Percentiles rank a stretch among this genome's conserved stretches.
Evolutionary conservation across 30 jellyfish, hydroid and myxozoan genomes (phyloP).

Genomic region (Aurelia aurita complex sp. Pacific): DNA sequence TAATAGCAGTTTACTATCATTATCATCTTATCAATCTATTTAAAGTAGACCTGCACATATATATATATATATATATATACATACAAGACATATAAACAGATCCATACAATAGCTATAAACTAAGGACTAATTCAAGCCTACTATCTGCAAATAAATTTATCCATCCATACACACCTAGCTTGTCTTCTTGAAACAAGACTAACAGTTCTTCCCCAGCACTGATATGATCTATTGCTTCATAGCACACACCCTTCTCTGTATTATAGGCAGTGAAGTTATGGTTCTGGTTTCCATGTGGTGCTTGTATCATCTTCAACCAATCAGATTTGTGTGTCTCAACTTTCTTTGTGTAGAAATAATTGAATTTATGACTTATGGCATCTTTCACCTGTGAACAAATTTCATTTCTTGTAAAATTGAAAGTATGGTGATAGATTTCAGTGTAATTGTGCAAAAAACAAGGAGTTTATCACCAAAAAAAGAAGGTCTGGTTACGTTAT

Average conservation of each 20-base stretch:
- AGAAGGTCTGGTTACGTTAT: too few species aligned
- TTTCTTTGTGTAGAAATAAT: conserved; percentile 24
- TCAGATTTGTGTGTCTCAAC: conserved; percentile 45
- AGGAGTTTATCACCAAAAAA: too few species aligned
- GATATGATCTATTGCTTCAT: conserved; percentile 33
- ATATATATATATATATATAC: too few species aligned
- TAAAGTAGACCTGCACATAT: too few species aligned
- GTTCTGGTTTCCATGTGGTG: conserved; percentile 35
- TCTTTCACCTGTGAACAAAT: conserved; percentile 28
- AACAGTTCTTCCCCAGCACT: conserved; percentile 55
- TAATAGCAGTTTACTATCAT: too few species aligned
- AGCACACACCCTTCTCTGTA: conserved; percentile 48
- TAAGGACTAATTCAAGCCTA: too few species aligned
- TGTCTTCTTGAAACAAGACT: conserved; percentile 41
- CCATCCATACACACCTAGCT: background rate
- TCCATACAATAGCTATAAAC: too few species aligned
- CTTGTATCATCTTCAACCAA: conserved; percentile 68
- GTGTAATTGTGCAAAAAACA: too few species aligned
- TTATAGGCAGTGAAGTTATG: conserved; percentile 34
- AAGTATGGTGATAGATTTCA: background rate
- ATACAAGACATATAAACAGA: too few species aligned
- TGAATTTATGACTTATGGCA: conserved; percentile 16
- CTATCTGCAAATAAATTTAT: too few species aligned
- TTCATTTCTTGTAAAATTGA: background rate
- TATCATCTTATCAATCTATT: too few species aligned